phyloP scores from a whole-genome alignment of 2,113 vertebrate genomes.

The Thunnus maccoyii region DNA sequence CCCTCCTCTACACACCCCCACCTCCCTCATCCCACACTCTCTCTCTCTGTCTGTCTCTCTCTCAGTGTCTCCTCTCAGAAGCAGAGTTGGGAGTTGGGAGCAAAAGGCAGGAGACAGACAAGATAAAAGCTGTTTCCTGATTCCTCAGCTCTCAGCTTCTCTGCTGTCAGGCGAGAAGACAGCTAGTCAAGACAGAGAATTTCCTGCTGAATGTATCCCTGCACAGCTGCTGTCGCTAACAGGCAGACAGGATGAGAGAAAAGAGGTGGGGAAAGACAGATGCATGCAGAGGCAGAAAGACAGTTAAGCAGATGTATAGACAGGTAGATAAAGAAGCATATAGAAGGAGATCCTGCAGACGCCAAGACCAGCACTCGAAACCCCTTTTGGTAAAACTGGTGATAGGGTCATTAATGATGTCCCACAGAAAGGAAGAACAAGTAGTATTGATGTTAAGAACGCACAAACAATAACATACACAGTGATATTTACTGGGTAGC shows the following conservation, averaged over 20 bases:
- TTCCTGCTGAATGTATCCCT: conserved; percentile 73
- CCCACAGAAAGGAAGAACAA: neutral
- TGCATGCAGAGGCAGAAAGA: conserved; percentile 45
- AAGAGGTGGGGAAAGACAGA: conserved; percentile 50
- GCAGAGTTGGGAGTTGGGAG: conserved; percentile 79
- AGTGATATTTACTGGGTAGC: neutral
- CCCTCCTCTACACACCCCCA: neutral
- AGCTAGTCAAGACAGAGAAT: conserved; percentile 79
- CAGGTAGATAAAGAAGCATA: conserved; percentile 28
- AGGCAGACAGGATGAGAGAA: conserved; percentile 65
- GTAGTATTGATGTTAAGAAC: neutral
- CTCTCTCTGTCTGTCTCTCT: conserved; percentile 15
- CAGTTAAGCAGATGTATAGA: conserved; percentile 32
- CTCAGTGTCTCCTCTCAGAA: conserved; percentile 64
- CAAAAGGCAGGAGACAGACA: conserved; percentile 83
- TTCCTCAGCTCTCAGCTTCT: conserved; percentile 79
- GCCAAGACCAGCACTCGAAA: conserved; percentile 12
- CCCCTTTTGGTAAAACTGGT: neutral
- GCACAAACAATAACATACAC: conserved; percentile 23
- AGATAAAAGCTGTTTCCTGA: conserved; percentile 84
- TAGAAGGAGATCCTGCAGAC: conserved; percentile 4
- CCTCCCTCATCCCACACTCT: neutral
- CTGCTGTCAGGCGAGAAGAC: conserved; percentile 80
- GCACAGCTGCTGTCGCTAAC: conserved; percentile 78
- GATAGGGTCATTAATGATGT: conserved; percentile 2